These are phyloP conservation scores for Amphipoea lucens DNA, from an alignment of 2,888 invertebrate genomes.

Conservation along the genomic window DNA sequence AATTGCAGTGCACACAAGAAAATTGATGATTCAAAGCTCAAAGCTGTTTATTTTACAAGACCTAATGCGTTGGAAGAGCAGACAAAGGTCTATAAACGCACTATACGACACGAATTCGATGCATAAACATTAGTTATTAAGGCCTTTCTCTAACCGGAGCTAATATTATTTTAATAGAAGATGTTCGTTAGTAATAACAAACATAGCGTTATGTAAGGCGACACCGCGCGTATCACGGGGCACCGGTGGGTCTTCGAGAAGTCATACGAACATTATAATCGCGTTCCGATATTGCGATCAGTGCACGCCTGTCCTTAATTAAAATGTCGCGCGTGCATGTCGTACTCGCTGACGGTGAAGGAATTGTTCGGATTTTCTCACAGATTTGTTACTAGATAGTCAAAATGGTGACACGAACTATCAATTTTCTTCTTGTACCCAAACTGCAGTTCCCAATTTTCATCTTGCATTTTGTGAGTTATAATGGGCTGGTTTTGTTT, in stretches of 20 bases:
- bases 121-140: constrained; percentile 43
- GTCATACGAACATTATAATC: constrained; percentile 90
- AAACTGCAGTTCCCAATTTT: neutral
- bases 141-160: constrained; percentile 43
- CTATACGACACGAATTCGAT: constrained; percentile 43
- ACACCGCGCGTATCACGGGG: constrained; percentile 84
- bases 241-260: constrained; percentile 87
- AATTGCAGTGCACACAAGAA: constrained; percentile 37
- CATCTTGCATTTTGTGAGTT: neutral
- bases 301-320: constrained; percentile 89
- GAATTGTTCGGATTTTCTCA: neutral
- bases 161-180: constrained; percentile 63
- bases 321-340: constrained; percentile 69
- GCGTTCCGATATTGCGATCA: constrained; percentile 90
- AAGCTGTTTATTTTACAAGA: constrained; percentile 52
- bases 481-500: neutral
- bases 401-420: neutral
- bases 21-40: constrained; percentile 39
- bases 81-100: constrained; percentile 55
- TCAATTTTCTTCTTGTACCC: neutral
- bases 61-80: constrained; percentile 46
- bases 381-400: neutral
- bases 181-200: constrained; percentile 67
- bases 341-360: neutral
- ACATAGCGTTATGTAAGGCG: constrained; percentile 85